phyloP scores from a whole-genome alignment of 1,140 invertebrate species.

The Cecropterus lyciades region DNA sequence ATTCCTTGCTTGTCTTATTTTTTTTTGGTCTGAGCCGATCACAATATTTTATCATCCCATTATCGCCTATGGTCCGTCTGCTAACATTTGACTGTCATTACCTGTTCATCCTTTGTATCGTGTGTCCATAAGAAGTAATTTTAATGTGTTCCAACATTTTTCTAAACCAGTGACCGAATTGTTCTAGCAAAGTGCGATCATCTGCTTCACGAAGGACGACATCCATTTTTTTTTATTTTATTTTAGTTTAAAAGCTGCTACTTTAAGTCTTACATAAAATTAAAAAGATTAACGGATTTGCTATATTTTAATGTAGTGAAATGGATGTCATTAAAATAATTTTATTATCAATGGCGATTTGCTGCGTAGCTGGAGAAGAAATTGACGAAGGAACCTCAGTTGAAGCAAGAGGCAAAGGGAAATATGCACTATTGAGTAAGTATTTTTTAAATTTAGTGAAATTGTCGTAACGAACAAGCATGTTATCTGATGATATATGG shows the following conservation, averaged over 20 bases:
- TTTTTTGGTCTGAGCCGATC: not conserved
- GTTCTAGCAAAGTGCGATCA: not conserved
- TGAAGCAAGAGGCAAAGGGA: slow-evolving; percentile 63
- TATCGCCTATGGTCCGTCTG: slow-evolving; percentile 37
- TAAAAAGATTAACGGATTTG: not conserved
- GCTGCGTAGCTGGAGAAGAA: slow-evolving; percentile 39
- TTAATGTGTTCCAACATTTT: slow-evolving; percentile 17
- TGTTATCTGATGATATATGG: too few relatives aligned
- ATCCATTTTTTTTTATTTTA: not conserved
- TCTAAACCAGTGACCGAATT: not conserved
- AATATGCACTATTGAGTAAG: slow-evolving; percentile 72
- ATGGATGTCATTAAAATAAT: slow-evolving; percentile 23
- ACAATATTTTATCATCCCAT: slow-evolving; percentile 47
- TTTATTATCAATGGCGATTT: slow-evolving; percentile 1
- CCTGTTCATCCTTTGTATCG: slow-evolving; percentile 18
- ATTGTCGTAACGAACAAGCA: too few relatives aligned
- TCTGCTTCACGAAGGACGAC: not conserved
- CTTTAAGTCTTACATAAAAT: not conserved
- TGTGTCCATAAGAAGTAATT: slow-evolving; percentile 11
- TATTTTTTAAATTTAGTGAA: slow-evolving; percentile 34
- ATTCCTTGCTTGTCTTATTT: too few relatives aligned
- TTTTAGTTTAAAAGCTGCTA: not conserved
- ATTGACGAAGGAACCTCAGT: slow-evolving; percentile 38
- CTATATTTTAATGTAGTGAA: not conserved
- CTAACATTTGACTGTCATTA: slow-evolving; percentile 35